These are phyloP conservation scores for Masnerella sp. DNA, from an alignment of 2,888 invertebrate genomes.

Conservation along the genomic window DNA sequence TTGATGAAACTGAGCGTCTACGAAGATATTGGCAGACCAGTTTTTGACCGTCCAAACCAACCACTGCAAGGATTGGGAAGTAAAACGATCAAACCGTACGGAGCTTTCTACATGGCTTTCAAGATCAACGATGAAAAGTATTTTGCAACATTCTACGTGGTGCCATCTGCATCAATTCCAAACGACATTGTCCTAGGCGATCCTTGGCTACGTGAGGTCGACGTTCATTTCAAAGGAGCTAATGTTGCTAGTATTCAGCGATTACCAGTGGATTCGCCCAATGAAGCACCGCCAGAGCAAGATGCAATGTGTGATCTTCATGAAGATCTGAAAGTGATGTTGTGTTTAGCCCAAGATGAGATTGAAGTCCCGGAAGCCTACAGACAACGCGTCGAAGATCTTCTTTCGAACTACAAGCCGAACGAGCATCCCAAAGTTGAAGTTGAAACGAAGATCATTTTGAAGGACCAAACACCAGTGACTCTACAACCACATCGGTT, in stretches of 20 bases:
- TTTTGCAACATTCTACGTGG: slow-evolving; percentile 21
- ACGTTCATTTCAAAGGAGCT: slow-evolving; percentile 5
- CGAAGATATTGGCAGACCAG: slow-evolving; percentile 17
- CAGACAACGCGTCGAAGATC: slow-evolving; percentile 2
- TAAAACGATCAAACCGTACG: background rate
- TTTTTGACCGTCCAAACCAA: background rate
- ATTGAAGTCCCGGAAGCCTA: slow-evolving; percentile 11
- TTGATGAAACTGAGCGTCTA: slow-evolving; percentile 2
- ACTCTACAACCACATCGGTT: slow-evolving; percentile 60
- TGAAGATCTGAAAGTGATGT: background rate
- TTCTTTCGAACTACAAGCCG: background rate
- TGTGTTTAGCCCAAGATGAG: background rate
- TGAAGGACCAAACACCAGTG: slow-evolving; percentile 65
- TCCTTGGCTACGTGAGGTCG: slow-evolving; percentile 12
- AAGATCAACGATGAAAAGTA: background rate
- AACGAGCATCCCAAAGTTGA: background rate
- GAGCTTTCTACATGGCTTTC: too few relatives aligned
- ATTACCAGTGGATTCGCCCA: background rate
- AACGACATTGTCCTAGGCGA: slow-evolving; percentile 33
- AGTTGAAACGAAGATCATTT: slow-evolving; percentile 63
- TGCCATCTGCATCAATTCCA: slow-evolving; percentile 13
- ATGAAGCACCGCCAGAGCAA: background rate
- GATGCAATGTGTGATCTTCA: background rate
- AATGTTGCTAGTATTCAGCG: slow-evolving; percentile 2
- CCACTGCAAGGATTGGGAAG: slow-evolving; percentile 13